A percentile compares a stretch with the other conserved stretches of the same genome.
Conservation (phyloP, 2,113 vertebrate genomes). For the Columba livia region DNA sequence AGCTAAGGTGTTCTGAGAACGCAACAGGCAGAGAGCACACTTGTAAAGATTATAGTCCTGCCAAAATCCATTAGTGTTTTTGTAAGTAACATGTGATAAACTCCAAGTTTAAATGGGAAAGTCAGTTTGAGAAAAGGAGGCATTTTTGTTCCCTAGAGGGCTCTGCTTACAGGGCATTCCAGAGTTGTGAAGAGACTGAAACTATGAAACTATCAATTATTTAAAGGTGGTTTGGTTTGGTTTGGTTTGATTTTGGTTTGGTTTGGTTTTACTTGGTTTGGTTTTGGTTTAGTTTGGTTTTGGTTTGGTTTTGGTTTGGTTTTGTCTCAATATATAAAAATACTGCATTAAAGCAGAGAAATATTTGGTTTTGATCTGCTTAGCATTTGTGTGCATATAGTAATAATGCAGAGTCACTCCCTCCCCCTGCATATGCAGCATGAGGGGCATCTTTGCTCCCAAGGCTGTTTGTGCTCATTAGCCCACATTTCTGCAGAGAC, state of each 20-base stretch:
- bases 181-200: not conserved
- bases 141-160: not conserved
- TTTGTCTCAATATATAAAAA: not conserved
- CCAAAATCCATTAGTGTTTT: not conserved
- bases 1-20: not conserved
- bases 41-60: not conserved
- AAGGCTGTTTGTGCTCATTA: not conserved
- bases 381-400: not conserved
- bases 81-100: not conserved
- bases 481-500: not conserved
- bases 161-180: not conserved
- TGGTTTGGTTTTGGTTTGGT: not conserved
- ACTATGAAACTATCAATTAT: fast-evolving
- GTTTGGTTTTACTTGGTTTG: too few relatives aligned
- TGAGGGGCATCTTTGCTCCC: not conserved
- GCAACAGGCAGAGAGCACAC: not conserved
- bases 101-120: not conserved
- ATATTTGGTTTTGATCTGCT: not conserved
- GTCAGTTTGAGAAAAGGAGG: not conserved
- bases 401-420: not conserved
- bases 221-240: not conserved
- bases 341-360: not conserved
- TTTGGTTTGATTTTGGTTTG: too few relatives aligned
- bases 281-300: not conserved
- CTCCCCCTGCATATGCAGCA: fast-evolving